Evolutionary conservation across 2,797 vertebrate species (phyloP).

Genomic region (Ciconia nigra): DNA sequence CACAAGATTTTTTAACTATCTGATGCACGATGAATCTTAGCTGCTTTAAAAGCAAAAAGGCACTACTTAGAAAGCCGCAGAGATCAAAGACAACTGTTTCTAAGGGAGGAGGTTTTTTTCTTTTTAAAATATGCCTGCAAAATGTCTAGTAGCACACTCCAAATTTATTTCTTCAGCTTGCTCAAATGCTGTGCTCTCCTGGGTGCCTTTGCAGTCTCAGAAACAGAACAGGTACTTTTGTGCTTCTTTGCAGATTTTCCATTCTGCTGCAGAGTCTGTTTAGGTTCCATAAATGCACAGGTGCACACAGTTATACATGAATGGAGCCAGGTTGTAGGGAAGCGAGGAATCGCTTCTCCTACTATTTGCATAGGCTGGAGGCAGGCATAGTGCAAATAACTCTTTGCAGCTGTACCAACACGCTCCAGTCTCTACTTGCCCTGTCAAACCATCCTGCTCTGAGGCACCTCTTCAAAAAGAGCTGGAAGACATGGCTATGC

Average conservation of each 20-base stretch:
- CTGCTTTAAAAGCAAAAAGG: not conserved
- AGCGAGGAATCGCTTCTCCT: not conserved
- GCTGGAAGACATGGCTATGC: not conserved
- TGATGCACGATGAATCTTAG: not conserved
- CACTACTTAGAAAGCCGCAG: not conserved
- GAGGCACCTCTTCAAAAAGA: not conserved
- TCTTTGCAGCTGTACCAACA: conserved; percentile 30
- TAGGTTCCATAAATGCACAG: not conserved
- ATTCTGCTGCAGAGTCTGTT: not conserved
- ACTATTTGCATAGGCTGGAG: conserved; percentile 1
- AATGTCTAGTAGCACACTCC: not conserved
- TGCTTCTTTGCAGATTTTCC: not conserved
- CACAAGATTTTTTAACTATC: not conserved
- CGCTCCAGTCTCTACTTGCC: not conserved
- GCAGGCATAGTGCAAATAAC: not conserved
- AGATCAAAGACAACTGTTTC: not conserved
- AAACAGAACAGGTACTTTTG: not conserved
- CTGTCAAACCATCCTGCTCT: not conserved
- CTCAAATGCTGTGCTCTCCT: not conserved
- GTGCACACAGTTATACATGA: not conserved
- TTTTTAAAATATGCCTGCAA: not conserved
- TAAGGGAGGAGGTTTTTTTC: not conserved
- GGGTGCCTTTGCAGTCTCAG: not conserved
- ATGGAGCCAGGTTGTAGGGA: not conserved
- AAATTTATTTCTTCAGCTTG: not conserved